Evolutionary conservation across 2,888 invertebrate species (phyloP).

Genomic region (Xestobium rufovillosum): DNA sequence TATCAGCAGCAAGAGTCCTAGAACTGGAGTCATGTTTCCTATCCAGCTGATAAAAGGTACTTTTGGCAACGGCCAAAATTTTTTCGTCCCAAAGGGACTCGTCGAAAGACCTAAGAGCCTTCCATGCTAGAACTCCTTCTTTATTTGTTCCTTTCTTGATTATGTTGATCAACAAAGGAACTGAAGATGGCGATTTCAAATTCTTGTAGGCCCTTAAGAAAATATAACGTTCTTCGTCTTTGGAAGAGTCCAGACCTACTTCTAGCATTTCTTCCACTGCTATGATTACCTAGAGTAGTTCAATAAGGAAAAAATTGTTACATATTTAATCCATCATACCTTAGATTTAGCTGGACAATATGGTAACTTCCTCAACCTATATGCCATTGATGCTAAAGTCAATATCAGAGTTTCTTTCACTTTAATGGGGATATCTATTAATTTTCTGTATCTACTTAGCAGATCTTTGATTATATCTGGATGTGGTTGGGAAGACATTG

Average conservation of each 20-base stretch:
- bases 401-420: constrained; percentile 60
- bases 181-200: constrained; percentile 52
- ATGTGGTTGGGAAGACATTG: constrained; percentile 59
- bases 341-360: constrained; percentile 27
- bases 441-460: constrained; percentile 43
- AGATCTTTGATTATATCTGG: constrained; percentile 49
- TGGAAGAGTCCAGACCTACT: constrained; percentile 35
- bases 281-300: constrained; percentile 34
- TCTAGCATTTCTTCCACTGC: constrained; percentile 39
- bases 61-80: constrained; percentile 46
- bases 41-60: constrained; percentile 53
- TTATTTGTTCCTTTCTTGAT: constrained; percentile 47
- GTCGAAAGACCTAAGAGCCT: constrained; percentile 53
- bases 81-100: constrained; percentile 35
- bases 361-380: constrained; percentile 39
- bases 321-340: constrained; percentile 21
- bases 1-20: constrained; percentile 62
- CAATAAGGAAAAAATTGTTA: constrained; percentile 1
- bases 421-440: constrained; percentile 47
- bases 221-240: constrained; percentile 50
- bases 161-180: constrained; percentile 52
- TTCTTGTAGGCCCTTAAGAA: constrained; percentile 65
- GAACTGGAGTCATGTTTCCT: constrained; percentile 60
- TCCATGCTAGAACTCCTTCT: constrained; percentile 59
- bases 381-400: constrained; percentile 56